A percentile compares a stretch with the other conserved stretches of the same genome.
These are phyloP conservation scores for Nestor notabilis DNA, from an alignment of 2,113 vertebrate genomes.

Conservation along the genomic window DNA sequence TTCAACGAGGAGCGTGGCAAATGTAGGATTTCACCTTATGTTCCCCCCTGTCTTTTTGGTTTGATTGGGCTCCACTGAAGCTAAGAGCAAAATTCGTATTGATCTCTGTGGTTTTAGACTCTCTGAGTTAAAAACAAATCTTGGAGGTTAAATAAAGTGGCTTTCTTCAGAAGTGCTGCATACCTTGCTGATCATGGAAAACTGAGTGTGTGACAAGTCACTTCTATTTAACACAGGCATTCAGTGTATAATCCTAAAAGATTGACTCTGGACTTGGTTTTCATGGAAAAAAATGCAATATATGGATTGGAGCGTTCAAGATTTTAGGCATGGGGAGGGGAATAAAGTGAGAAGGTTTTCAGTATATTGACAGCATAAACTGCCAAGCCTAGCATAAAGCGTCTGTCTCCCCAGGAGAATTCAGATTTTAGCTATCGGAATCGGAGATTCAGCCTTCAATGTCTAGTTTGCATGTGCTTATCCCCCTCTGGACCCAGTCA, in stretches of 20 bases:
- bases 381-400: not conserved
- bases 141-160: not conserved
- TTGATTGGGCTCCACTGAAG: not conserved
- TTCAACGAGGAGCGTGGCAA: not conserved
- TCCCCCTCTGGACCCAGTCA: not conserved
- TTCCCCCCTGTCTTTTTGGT: not conserved
- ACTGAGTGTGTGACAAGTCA: not conserved
- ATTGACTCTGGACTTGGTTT: not conserved
- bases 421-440: not conserved
- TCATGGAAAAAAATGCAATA: not conserved
- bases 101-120: not conserved
- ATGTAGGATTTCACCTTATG: not conserved
- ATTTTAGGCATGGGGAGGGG: not conserved
- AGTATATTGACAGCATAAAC: not conserved
- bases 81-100: not conserved
- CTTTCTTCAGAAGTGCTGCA: not conserved
- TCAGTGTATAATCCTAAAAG: not conserved
- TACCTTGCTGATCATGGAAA: not conserved
- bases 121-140: not conserved
- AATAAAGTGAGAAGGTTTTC: not conserved
- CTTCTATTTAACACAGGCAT: not conserved
- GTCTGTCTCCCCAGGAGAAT: not conserved
- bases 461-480: not conserved
- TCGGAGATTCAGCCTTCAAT: not conserved
- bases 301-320: not conserved